These are phyloP conservation scores for Lytechinus pictus DNA, from an alignment of 35 echinoderm and acorn worm genomes.

Conservation along the genomic window DNA sequence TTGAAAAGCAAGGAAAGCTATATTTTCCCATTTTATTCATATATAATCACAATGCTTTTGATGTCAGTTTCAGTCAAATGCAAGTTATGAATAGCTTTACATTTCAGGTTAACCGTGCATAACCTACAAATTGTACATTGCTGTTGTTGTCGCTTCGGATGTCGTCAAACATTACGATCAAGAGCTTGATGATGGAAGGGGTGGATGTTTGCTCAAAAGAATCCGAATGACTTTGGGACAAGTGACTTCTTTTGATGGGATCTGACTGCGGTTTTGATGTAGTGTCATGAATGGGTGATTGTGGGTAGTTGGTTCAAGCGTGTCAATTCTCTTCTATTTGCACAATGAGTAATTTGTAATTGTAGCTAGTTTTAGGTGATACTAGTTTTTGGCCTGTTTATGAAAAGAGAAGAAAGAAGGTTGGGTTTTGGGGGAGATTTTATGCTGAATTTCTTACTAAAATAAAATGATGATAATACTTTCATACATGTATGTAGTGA, in stretches of 20 bases:
- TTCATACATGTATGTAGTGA: no score
- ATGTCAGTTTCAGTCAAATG: no score
- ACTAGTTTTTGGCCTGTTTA: not conserved
- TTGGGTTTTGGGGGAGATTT: no score
- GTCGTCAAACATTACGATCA: not conserved
- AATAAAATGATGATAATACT: no score
- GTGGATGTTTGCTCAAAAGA: not conserved
- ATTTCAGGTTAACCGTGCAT: not conserved
- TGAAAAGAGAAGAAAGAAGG: not conserved
- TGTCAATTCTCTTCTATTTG: not conserved
- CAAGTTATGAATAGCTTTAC: no score
- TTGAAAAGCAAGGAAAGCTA: no score
- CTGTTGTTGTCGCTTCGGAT: not conserved
- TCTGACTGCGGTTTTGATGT: not conserved
- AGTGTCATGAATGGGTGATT: not conserved
- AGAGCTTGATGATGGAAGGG: not conserved
- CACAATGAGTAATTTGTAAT: conserved; percentile 12
- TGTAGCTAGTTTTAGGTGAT: not conserved
- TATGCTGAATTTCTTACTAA: not conserved
- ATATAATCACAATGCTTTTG: no score
- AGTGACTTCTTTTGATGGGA: not conserved
- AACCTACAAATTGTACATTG: not conserved
- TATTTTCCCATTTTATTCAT: no score
- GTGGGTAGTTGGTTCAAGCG: not conserved
- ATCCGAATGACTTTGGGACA: not conserved